A percentile compares a stretch with the other conserved stretches of the same genome.
phyloP scores from a whole-genome alignment of 1,140 invertebrate species.

The Bacillus rossius region DNA sequence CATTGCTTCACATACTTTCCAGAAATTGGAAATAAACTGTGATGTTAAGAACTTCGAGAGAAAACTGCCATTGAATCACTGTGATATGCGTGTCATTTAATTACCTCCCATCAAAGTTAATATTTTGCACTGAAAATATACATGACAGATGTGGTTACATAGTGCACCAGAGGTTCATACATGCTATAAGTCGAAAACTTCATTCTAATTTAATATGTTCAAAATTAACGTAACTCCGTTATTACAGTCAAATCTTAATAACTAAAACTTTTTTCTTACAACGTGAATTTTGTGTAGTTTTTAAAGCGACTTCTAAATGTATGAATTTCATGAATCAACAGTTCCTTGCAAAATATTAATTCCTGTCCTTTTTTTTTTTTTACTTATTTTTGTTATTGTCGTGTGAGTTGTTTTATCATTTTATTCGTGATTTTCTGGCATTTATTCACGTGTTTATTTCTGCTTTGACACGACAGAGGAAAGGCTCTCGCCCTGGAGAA shows the following conservation, averaged over 20 bases:
- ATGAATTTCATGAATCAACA: slow-evolving; percentile 2
- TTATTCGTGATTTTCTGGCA: slow-evolving; percentile 22
- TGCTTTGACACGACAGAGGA: slow-evolving; percentile 27
- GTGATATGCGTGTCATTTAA: no score
- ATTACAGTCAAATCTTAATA: no score
- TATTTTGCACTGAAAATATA: no score
- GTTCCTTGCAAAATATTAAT: slow-evolving; percentile 3
- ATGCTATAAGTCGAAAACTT: no score
- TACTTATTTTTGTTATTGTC: slow-evolving; percentile 1
- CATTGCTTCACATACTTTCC: slow-evolving; percentile 2
- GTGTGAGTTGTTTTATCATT: slow-evolving; percentile 18
- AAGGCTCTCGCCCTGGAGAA: slow-evolving; percentile 44
- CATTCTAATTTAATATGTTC: no score
- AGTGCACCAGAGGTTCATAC: no score
- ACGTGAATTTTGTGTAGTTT: not conserved
- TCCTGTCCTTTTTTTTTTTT: slow-evolving; percentile 10
- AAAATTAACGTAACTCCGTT: no score
- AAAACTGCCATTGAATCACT: no score
- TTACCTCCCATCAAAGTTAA: no score
- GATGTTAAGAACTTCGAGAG: not conserved
- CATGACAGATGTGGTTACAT: no score
- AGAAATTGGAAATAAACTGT: not conserved
- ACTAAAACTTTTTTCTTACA: not conserved
- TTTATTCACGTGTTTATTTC: slow-evolving; percentile 20
- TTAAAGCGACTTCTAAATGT: not conserved